phyloP scores from a whole-genome alignment of 2,113 vertebrate genomes.

The Crotophaga sulcirostris region DNA sequence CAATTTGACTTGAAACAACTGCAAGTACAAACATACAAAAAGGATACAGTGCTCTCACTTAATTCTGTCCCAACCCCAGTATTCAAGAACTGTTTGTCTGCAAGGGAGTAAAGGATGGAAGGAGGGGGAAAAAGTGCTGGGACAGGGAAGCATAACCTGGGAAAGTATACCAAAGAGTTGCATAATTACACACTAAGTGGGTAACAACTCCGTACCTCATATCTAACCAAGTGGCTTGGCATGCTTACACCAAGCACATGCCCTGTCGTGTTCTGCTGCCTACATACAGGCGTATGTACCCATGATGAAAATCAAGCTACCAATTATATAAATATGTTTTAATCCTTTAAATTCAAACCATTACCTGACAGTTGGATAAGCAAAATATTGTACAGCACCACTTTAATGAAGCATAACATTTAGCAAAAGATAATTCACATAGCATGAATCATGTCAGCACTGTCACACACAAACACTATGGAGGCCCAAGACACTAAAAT shows the following conservation, averaged over 20 bases:
- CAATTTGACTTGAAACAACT: not conserved
- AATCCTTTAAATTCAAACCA: not conserved
- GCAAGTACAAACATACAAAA: not conserved
- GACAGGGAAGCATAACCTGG: not conserved
- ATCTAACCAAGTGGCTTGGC: not conserved
- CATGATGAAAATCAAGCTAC: slow-evolving; percentile 6
- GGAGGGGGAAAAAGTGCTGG: not conserved
- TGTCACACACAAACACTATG: not conserved
- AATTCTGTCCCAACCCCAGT: not conserved
- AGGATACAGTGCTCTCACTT: not conserved
- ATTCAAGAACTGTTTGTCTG: not conserved
- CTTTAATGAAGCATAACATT: not conserved
- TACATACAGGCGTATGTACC: not conserved
- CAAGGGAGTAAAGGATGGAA: not conserved
- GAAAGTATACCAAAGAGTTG: not conserved
- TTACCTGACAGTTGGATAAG: not conserved
- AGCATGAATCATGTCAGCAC: not conserved
- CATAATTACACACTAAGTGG: not conserved
- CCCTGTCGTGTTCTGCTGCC: not conserved
- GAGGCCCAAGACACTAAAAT: not conserved
- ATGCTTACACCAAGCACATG: not conserved
- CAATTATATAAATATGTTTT: slow-evolving; percentile 21
- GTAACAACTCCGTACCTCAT: not conserved
- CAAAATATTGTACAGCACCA: not conserved
- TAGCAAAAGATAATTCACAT: not conserved